phyloP scores from a whole-genome alignment of 2,113 vertebrate genomes.

The Hippolais icterina region DNA sequence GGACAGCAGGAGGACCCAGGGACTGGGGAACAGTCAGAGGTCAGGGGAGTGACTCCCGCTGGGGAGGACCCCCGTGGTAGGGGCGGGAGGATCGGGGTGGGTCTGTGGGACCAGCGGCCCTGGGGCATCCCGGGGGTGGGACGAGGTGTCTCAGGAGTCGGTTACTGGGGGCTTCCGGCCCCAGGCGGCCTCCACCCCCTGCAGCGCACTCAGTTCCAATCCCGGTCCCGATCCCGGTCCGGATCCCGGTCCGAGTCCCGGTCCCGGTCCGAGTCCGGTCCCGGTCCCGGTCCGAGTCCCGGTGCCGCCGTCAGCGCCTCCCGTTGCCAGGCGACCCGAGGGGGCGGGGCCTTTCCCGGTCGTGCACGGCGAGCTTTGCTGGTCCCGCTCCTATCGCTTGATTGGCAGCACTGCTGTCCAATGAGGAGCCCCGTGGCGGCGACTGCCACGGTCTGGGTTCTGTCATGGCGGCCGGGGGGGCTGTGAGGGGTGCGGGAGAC shows the following conservation, averaged over 20 bases:
- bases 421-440: accelerated
- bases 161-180: no score
- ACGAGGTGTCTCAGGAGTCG: no score
- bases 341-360: background rate
- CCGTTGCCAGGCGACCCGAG: background rate
- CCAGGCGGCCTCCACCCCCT: background rate
- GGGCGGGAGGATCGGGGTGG: background rate
- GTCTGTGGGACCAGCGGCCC: background rate
- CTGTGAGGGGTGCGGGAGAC: accelerated
- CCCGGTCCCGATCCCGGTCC: accelerated
- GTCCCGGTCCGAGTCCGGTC: accelerated
- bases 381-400: accelerated
- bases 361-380: accelerated
- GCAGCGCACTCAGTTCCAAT: background rate
- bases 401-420: background rate
- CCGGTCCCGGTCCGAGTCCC: accelerated
- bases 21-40: background rate
- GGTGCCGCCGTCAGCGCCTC: background rate
- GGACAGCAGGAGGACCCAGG: background rate
- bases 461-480: accelerated
- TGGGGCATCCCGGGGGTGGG: no score
- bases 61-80: accelerated
- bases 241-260: accelerated
- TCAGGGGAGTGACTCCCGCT: background rate
- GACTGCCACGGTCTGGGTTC: accelerated